A percentile compares a stretch with the other conserved stretches of the same genome.
These are phyloP conservation scores for Triplophysa yarkandensis DNA, from an alignment of 2,797 vertebrate species.

Conservation along the genomic window DNA sequence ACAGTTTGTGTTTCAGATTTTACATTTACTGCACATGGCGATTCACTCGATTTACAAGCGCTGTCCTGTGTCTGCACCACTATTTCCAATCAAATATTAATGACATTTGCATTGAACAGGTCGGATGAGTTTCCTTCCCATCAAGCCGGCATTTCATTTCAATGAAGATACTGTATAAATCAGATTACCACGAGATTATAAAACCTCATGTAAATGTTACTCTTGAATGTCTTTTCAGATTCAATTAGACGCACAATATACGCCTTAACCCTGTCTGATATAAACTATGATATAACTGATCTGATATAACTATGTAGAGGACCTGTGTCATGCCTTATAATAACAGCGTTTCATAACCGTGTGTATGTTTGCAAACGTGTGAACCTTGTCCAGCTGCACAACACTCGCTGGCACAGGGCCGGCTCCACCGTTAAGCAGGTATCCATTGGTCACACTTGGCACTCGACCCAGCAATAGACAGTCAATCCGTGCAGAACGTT, in stretches of 20 bases:
- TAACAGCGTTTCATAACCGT: neutral
- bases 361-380: neutral
- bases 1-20: too few relatives aligned
- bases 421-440: slow-evolving; percentile 54
- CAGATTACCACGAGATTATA: too few relatives aligned
- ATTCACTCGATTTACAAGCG: too few relatives aligned
- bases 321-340: neutral
- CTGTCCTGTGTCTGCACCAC: too few relatives aligned
- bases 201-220: too few relatives aligned
- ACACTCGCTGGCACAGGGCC: slow-evolving; percentile 48
- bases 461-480: slow-evolving; percentile 30
- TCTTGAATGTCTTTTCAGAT: neutral
- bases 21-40: too few relatives aligned
- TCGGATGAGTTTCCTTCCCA: too few relatives aligned
- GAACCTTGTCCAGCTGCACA: neutral
- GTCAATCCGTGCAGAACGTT: slow-evolving; percentile 21
- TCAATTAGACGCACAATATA: neutral
- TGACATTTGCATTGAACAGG: too few relatives aligned
- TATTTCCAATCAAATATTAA: too few relatives aligned
- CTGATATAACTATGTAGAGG: too few relatives aligned
- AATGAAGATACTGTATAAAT: neutral
- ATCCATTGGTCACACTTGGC: slow-evolving; percentile 51
- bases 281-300: too few relatives aligned
- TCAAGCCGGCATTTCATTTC: neutral
- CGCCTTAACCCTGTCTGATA: neutral